phyloP scores from a whole-genome alignment of 2,888 invertebrate species.

The Boloria euphrosyne region DNA sequence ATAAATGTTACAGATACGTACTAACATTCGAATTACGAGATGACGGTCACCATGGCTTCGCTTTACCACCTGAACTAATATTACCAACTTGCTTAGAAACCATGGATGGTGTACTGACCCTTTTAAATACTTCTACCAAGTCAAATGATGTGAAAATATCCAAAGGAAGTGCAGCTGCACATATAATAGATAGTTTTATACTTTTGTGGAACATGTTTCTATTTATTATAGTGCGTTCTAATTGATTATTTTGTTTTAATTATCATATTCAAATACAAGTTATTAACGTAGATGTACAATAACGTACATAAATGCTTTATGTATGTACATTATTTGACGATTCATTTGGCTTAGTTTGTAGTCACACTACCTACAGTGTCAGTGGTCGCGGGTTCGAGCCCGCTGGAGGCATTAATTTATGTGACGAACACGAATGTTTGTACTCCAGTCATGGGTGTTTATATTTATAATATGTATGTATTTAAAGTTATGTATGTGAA shows the following conservation, averaged over 20 bases:
- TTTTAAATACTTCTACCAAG: constrained; percentile 40
- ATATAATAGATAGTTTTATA: constrained; percentile 46
- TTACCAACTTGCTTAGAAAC: constrained; percentile 84
- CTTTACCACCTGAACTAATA: constrained; percentile 84
- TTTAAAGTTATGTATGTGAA: too few species aligned
- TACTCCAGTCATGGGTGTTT: too few species aligned
- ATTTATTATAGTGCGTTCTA: constrained; percentile 56
- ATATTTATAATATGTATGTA: too few species aligned
- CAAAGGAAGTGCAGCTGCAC: constrained; percentile 17
- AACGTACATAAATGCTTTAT: too few species aligned
- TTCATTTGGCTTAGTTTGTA: too few species aligned
- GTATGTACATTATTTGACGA: too few species aligned
- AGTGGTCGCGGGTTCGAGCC: too few species aligned
- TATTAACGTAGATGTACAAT: too few species aligned
- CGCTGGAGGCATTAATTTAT: too few species aligned
- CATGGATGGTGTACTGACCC: constrained; percentile 72
- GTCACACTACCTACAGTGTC: too few species aligned
- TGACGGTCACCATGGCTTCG: constrained; percentile 83
- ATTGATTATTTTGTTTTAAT: constrained; percentile 35
- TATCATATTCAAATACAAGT: not conserved
- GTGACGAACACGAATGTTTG: too few species aligned
- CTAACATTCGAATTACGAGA: constrained; percentile 87
- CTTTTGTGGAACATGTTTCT: constrained; percentile 49
- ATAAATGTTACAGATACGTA: constrained; percentile 68
- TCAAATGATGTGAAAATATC: not conserved